phyloP scores from a whole-genome alignment of 2,888 invertebrate genomes.

The Andrena marginata region DNA sequence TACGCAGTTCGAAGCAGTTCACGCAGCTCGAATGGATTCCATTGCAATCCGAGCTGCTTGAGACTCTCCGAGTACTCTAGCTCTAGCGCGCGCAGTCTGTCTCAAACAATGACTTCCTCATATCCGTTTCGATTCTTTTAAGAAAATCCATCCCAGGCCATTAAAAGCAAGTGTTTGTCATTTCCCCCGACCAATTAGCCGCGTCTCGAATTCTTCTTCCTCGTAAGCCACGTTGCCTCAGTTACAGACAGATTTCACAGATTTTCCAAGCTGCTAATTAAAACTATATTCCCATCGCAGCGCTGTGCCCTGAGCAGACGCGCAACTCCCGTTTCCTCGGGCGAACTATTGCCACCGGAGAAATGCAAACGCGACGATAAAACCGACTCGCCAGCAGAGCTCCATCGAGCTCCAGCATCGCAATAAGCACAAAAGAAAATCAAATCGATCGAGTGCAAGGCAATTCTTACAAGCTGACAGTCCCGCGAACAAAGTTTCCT shows the following conservation, averaged over 20 bases:
- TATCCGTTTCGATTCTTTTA: background rate
- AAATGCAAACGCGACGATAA: conserved; percentile 15
- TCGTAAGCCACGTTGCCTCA: background rate
- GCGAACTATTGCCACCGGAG: background rate
- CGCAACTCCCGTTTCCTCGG: background rate
- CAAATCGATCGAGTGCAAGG: background rate
- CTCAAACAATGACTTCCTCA: background rate
- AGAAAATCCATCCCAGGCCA: background rate
- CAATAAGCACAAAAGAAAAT: background rate
- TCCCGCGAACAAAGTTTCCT: background rate
- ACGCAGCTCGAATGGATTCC: background rate
- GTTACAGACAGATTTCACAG: conserved; percentile 16
- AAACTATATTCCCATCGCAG: background rate
- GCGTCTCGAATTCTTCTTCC: background rate
- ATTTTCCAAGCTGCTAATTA: background rate
- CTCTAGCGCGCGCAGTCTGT: background rate
- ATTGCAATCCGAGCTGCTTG: background rate
- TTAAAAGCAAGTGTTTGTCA: background rate
- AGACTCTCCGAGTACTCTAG: background rate
- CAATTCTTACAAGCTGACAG: conserved; percentile 11
- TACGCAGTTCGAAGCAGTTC: background rate
- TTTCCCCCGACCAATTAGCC: conserved; percentile 1
- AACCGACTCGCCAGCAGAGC: conserved; percentile 10
- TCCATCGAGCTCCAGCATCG: background rate
- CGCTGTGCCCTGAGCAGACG: background rate